A percentile compares a stretch with the other conserved stretches of the same genome.
These are phyloP conservation scores for Homarus americanus DNA, from an alignment of 1,140 invertebrate genomes.

Conservation along the genomic window DNA sequence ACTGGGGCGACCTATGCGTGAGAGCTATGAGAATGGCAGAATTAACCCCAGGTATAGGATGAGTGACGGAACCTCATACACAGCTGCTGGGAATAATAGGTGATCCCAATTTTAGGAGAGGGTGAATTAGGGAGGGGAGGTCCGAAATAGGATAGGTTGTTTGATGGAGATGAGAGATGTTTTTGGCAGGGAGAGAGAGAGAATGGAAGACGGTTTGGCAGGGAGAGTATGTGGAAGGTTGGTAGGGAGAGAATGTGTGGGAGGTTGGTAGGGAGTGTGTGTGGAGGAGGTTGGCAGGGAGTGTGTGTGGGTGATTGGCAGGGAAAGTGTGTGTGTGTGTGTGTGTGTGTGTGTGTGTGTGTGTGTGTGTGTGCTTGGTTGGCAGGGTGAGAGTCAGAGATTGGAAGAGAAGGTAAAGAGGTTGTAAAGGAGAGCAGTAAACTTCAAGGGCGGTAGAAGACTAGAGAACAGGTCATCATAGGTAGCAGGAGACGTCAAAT, in stretches of 20 bases:
- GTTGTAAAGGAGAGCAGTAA: too few relatives aligned
- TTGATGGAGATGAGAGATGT: neutral
- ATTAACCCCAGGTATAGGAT: neutral
- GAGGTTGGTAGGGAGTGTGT: neutral
- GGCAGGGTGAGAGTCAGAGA: neutral
- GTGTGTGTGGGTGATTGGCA: too few relatives aligned
- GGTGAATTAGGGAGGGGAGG: neutral
- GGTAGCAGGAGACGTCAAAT: too few relatives aligned
- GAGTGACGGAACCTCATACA: neutral
- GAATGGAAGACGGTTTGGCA: neutral
- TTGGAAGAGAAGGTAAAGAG: neutral
- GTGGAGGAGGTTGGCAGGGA: neutral
- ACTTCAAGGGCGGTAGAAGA: too few relatives aligned
- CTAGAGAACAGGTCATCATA: too few relatives aligned
- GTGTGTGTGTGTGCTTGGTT: constrained; percentile 1
- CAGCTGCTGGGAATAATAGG: constrained; percentile 1
- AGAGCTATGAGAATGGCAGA: neutral
- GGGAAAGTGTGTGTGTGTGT: too few relatives aligned
- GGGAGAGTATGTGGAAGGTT: neutral
- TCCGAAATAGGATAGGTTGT: neutral
- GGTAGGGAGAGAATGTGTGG: neutral
- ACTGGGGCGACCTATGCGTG: neutral
- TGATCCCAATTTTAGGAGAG: constrained; percentile 24
- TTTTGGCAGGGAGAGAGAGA: constrained; percentile 16
- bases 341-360: constrained; percentile 22